Conservation (phyloP, 2,888 invertebrate species). For the Drosophila vallismaia region DNA sequence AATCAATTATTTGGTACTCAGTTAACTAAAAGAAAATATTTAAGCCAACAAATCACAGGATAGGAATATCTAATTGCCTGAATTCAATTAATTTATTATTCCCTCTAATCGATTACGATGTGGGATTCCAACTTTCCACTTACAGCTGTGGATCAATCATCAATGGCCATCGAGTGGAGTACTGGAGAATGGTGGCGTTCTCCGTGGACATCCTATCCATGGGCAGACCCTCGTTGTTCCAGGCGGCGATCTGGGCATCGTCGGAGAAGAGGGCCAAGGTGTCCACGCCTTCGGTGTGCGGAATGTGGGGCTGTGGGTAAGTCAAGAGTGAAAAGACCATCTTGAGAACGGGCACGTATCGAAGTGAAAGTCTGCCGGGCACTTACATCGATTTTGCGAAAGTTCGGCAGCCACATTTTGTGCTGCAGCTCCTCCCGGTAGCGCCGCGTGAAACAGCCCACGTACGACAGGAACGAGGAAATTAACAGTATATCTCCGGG, state of each 20-base stretch:
- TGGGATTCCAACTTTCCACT: constrained; percentile 63
- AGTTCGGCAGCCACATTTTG: constrained; percentile 92
- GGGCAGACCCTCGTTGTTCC: constrained; percentile 98
- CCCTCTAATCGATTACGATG: background rate
- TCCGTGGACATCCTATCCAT: constrained; percentile 97
- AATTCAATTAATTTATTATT: background rate
- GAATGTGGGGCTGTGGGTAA: constrained; percentile 87
- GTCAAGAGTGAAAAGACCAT: constrained; percentile 1
- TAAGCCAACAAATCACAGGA: background rate
- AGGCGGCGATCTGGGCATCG: constrained; percentile 95
- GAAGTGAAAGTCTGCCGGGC: constrained; percentile 11
- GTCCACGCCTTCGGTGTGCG: constrained; percentile 91
- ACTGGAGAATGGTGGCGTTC: constrained; percentile 96
- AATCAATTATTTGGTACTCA: background rate
- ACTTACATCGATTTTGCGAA: constrained; percentile 87
- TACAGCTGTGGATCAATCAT: constrained; percentile 97
- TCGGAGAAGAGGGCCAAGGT: constrained; percentile 93
- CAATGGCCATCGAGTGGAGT: constrained; percentile 96
- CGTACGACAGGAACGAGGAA: constrained; percentile 97
- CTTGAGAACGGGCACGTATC: background rate
- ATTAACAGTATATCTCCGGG: constrained; percentile 96
- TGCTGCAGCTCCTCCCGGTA: constrained; percentile 92
- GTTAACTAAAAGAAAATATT: background rate
- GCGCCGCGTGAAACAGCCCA: constrained; percentile 95
- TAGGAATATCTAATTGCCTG: background rate